These are phyloP conservation scores for Tetheella fluctuosa DNA, from an alignment of 2,888 invertebrate species.

Conservation along the genomic window DNA sequence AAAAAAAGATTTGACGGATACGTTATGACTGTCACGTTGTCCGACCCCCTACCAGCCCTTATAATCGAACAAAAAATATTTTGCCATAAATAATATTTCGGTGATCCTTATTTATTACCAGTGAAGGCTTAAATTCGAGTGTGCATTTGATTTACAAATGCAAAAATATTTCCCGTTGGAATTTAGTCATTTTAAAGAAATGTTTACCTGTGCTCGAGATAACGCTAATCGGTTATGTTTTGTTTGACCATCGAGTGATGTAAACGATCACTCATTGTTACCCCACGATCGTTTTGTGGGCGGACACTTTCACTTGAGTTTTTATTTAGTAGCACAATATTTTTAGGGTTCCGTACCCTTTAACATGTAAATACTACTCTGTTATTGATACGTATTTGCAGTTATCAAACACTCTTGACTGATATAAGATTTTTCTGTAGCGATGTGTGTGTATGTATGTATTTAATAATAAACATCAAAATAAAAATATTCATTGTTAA, in stretches of 20 bases:
- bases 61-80: conserved; percentile 33
- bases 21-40: conserved; percentile 64
- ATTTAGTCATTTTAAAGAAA: conserved; percentile 65
- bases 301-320: conserved; percentile 46
- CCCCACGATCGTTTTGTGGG: conserved; percentile 36
- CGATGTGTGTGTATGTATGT: no score
- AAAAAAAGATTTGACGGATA: conserved; percentile 75
- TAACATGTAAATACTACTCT: no score
- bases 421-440: no score
- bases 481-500: no score
- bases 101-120: neutral
- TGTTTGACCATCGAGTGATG: conserved; percentile 65
- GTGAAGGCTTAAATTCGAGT: neutral
- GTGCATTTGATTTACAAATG: neutral
- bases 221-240: conserved; percentile 77
- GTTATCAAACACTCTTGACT: no score
- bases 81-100: conserved; percentile 10
- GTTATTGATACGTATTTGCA: no score
- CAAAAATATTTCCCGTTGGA: conserved; percentile 25
- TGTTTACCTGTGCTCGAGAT: conserved; percentile 71
- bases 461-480: no score
- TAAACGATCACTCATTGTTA: conserved; percentile 50
- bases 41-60: conserved; percentile 66
- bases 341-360: conserved; percentile 18
- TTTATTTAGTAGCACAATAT: conserved; percentile 6